These are phyloP conservation scores for Actinernus sp. DNA, from an alignment of 92 coral and sea anemone species.

Conservation along the genomic window DNA sequence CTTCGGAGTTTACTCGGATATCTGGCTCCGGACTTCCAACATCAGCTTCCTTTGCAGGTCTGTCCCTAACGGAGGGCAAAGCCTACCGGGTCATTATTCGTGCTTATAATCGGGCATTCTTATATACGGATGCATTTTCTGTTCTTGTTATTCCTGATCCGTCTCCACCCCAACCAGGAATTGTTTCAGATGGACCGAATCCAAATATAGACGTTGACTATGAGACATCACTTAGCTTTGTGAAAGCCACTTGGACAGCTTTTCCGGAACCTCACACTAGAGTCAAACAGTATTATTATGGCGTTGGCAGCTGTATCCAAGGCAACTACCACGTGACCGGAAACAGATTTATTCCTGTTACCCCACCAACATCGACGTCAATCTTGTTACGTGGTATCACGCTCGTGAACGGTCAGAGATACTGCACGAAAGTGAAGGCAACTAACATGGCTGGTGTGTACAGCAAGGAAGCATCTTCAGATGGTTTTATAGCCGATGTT, in stretches of 20 bases:
- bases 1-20: constrained; percentile 57
- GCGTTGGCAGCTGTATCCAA: constrained; percentile 86
- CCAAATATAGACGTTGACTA: constrained; percentile 63
- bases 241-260: constrained; percentile 84
- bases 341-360: constrained; percentile 65
- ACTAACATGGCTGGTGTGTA: constrained; percentile 86
- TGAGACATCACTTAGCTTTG: constrained; percentile 69
- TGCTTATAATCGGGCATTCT: constrained; percentile 83
- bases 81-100: constrained; percentile 71
- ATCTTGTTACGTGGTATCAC: constrained; percentile 50
- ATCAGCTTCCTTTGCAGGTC: constrained; percentile 60
- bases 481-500: constrained; percentile 86
- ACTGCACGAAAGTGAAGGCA: constrained; percentile 93
- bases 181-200: constrained; percentile 81
- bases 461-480: constrained; percentile 78
- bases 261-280: constrained; percentile 79
- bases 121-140: constrained; percentile 79
- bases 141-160: constrained; percentile 79
- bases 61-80: constrained; percentile 69
- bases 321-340: constrained; percentile 94
- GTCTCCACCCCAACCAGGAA: constrained; percentile 74
- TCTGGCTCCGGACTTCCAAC: constrained; percentile 77
- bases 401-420: constrained; percentile 92
- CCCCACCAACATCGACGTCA: constrained; percentile 79
- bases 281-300: constrained; percentile 86